phyloP scores from a whole-genome alignment of 2,113 vertebrate species.

The Pluvianellus socialis region DNA sequence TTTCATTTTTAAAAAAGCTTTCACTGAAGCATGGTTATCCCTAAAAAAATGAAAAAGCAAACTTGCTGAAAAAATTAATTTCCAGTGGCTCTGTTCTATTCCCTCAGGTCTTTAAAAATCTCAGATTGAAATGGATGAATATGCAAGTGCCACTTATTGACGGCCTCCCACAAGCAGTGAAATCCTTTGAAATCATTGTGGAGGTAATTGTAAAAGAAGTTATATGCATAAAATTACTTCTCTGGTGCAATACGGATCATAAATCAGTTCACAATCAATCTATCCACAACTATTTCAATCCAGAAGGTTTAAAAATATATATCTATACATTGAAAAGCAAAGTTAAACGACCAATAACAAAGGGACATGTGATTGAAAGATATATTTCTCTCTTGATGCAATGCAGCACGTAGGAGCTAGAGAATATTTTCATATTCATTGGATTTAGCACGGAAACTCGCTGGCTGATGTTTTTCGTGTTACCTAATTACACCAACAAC shows the following conservation, averaged over 20 bases:
- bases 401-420: background rate
- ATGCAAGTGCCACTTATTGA: slow-evolving; percentile 76
- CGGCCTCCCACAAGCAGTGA: slow-evolving; percentile 64
- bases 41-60: slow-evolving; percentile 23
- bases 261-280: slow-evolving; percentile 91
- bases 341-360: background rate
- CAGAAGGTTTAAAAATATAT: slow-evolving; percentile 43
- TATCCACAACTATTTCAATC: slow-evolving; percentile 78
- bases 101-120: slow-evolving; percentile 73
- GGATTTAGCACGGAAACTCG: background rate
- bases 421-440: background rate
- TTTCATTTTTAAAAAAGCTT: slow-evolving; percentile 28
- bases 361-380: background rate
- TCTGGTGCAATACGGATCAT: slow-evolving; percentile 85
- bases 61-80: slow-evolving; percentile 70
- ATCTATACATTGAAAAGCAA: background rate
- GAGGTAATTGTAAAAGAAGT: slow-evolving; percentile 91
- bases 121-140: slow-evolving; percentile 78
- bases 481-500: background rate
- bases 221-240: slow-evolving; percentile 97
- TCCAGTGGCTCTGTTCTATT: slow-evolving; percentile 67
- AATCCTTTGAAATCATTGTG: slow-evolving; percentile 71
- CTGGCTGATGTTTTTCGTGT: background rate
- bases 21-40: background rate
- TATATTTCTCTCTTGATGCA: background rate